Percentiles rank a stretch among this genome's conserved stretches.
Evolutionary conservation across 1,140 invertebrate species (phyloP).

Genomic region (Platyscapa corneri): DNA sequence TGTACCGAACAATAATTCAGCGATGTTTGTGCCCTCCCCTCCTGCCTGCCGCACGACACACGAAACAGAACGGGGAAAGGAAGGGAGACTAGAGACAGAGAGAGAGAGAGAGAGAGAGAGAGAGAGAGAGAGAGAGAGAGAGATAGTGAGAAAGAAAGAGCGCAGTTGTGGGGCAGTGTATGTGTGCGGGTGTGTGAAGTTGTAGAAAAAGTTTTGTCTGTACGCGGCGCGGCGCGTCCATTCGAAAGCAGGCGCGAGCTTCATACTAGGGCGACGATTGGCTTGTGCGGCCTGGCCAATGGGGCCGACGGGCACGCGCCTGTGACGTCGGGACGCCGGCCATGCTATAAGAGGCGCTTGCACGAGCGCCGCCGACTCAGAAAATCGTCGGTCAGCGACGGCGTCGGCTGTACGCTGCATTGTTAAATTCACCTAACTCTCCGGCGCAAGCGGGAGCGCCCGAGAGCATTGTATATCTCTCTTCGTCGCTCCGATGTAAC

Average conservation of each 20-base stretch:
- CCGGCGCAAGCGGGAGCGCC: background rate
- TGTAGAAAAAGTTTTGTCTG: background rate
- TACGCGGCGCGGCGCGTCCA: background rate
- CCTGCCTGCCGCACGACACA: too few relatives aligned
- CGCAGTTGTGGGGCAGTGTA: too few relatives aligned
- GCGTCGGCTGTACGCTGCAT: background rate
- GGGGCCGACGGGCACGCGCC: conserved; percentile 38
- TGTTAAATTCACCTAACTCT: background rate
- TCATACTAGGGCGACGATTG: conserved; percentile 50
- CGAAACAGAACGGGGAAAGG: background rate
- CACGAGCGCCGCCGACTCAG: conserved; percentile 66
- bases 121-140: background rate
- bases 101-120: background rate
- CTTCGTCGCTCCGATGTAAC: conserved; percentile 23
- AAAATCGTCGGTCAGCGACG: conserved; percentile 31
- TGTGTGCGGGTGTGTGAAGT: background rate
- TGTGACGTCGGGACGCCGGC: conserved; percentile 68
- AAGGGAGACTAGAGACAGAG: background rate
- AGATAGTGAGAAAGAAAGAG: background rate
- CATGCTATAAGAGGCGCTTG: conserved; percentile 74
- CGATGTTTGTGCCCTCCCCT: background rate
- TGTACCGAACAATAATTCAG: background rate
- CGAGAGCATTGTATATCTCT: background rate
- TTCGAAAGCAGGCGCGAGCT: conserved; percentile 40
- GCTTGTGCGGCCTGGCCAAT: conserved; percentile 57